These are phyloP conservation scores for Spinus pinus DNA, from an alignment of 2,797 vertebrate species.

Conservation along the genomic window DNA sequence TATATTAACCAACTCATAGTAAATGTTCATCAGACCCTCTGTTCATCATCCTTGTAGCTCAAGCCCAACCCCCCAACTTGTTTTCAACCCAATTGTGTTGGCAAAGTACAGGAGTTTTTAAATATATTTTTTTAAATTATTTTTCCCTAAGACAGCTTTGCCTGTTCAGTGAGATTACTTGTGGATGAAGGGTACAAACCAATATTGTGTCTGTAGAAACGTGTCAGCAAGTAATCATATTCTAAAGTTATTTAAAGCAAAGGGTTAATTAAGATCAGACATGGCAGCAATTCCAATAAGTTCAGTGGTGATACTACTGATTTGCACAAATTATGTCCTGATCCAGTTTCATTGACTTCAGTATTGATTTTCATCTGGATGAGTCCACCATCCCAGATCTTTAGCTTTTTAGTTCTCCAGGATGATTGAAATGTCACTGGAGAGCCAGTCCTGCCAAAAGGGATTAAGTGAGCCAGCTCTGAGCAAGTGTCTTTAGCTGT, in stretches of 20 bases:
- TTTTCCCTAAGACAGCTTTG: not conserved
- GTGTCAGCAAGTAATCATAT: not conserved
- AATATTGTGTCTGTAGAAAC: not conserved
- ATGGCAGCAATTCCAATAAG: not conserved
- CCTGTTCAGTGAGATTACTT: not conserved
- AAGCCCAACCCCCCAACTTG: accelerated
- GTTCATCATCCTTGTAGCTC: not conserved
- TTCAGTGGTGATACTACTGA: not conserved
- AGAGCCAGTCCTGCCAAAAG: not conserved
- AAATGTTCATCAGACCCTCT: not conserved
- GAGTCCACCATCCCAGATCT: not conserved
- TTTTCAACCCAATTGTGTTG: not conserved
- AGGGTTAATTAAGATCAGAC: not conserved
- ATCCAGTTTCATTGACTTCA: not conserved
- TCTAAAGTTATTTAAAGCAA: not conserved
- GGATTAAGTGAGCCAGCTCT: not conserved
- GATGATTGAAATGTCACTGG: not conserved
- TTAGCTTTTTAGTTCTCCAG: not conserved
- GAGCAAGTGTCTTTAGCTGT: not conserved
- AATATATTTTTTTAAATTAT: not conserved
- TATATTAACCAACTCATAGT: not conserved
- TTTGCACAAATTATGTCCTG: not conserved
- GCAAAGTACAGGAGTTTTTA: accelerated
- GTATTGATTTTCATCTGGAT: not conserved
- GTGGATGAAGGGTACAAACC: not conserved